Percentiles rank a stretch among this genome's conserved stretches.
These are phyloP conservation scores for Toxotes lorentzi DNA, from an alignment of 2,797 vertebrate species.

Conservation along the genomic window DNA sequence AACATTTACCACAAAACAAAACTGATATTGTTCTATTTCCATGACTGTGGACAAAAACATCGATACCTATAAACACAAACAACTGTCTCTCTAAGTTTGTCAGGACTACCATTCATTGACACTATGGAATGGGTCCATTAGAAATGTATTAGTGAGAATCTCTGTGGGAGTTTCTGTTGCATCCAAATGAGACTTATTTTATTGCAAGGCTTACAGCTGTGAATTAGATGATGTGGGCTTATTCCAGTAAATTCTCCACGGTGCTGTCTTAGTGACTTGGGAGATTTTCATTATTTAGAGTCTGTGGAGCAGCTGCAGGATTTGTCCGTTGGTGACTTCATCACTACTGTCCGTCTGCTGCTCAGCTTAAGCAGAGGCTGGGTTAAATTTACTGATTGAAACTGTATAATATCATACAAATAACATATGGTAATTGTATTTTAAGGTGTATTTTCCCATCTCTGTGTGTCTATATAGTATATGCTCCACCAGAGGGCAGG, in stretches of 20 bases:
- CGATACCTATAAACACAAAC: constrained; percentile 3
- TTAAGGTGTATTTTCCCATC: constrained; percentile 7
- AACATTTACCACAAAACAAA: constrained; percentile 42
- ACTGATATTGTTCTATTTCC: constrained; percentile 13
- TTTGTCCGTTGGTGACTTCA: constrained; percentile 32
- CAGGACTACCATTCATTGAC: background rate
- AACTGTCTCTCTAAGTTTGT: constrained; percentile 12
- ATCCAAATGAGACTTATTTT: constrained; percentile 30
- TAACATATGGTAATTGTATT: constrained; percentile 5
- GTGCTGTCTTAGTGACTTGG: constrained; percentile 2
- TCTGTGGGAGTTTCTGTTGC: constrained; percentile 19
- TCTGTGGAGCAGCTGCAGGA: constrained; percentile 31
- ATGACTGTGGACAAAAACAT: background rate
- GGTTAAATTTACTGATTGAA: background rate
- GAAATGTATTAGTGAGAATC: constrained; percentile 6
- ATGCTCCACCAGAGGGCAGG: constrained; percentile 22
- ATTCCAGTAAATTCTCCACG: constrained; percentile 27
- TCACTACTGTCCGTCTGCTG: background rate
- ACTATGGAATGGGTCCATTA: constrained; percentile 5
- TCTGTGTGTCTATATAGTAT: constrained; percentile 12
- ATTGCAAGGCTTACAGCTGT: constrained; percentile 13
- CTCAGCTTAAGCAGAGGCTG: background rate
- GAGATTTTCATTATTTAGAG: constrained; percentile 35
- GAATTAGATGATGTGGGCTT: constrained; percentile 22
- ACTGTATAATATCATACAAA: background rate